Evolutionary conservation across 2,113 vertebrate genomes (phyloP).

Genomic region (Bos taurus): ARS-UCD2.0 NC_037355.1:15376001-15376500

Average conservation of each 20-base stretch:
- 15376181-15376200: not conserved
- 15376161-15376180: not conserved
- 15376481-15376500: not conserved
- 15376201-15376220: not conserved
- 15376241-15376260: too few relatives aligned
- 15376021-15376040: not conserved
- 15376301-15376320: too few relatives aligned
- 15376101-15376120: not conserved
- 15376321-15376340: too few relatives aligned
- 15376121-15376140: not conserved
- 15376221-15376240: not conserved
- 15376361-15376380: too few relatives aligned
- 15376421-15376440: too few relatives aligned
- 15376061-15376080: not conserved
- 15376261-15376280: too few relatives aligned
- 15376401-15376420: too few relatives aligned
- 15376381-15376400: too few relatives aligned
- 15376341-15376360: too few relatives aligned
- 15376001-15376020: not conserved
- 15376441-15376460: too few relatives aligned
- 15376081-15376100: not conserved
- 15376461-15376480: not conserved
- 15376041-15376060: not conserved
- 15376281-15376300: too few relatives aligned
- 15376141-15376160: fast-evolving